phyloP scores from a whole-genome alignment of 2,113 vertebrate genomes.

The Albula goreensis region DNA sequence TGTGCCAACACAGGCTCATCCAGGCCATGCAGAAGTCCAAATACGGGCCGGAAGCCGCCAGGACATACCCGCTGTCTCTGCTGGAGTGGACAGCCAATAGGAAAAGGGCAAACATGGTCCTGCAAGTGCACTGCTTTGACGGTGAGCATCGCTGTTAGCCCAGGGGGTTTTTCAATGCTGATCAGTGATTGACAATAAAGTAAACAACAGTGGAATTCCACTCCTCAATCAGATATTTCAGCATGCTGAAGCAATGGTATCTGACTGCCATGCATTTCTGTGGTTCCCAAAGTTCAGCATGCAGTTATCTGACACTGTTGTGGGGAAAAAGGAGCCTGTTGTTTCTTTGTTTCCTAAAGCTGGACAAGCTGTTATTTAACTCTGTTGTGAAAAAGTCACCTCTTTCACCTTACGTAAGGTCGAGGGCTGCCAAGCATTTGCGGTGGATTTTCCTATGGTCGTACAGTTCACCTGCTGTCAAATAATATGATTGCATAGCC shows the following conservation, averaged over 20 bases:
- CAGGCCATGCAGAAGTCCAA: slow-evolving; percentile 78
- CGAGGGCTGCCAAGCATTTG: background rate
- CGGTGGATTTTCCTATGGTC: background rate
- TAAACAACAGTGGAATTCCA: background rate
- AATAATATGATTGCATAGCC: background rate
- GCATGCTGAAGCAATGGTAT: background rate
- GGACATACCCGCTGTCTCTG: slow-evolving; percentile 82
- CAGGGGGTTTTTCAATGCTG: background rate
- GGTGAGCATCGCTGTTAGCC: slow-evolving; percentile 64
- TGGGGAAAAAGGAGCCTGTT: background rate
- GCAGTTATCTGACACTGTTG: background rate
- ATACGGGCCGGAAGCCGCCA: slow-evolving; percentile 60
- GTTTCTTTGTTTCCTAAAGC: background rate
- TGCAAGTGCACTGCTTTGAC: slow-evolving; percentile 86
- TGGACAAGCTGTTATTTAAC: background rate
- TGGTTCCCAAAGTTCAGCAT: background rate
- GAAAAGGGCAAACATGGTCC: slow-evolving; percentile 81
- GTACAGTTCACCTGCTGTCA: background rate
- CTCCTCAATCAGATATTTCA: background rate
- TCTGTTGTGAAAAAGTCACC: background rate
- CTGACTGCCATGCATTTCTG: background rate
- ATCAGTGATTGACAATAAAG: background rate
- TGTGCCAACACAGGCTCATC: slow-evolving; percentile 92
- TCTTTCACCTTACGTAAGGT: background rate
- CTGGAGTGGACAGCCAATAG: slow-evolving; percentile 88